Evolutionary conservation across 2,113 vertebrate species (phyloP), one percentile per base, ranked within the genome.

Genomic region (Pongo pygmaeus): DNA sequence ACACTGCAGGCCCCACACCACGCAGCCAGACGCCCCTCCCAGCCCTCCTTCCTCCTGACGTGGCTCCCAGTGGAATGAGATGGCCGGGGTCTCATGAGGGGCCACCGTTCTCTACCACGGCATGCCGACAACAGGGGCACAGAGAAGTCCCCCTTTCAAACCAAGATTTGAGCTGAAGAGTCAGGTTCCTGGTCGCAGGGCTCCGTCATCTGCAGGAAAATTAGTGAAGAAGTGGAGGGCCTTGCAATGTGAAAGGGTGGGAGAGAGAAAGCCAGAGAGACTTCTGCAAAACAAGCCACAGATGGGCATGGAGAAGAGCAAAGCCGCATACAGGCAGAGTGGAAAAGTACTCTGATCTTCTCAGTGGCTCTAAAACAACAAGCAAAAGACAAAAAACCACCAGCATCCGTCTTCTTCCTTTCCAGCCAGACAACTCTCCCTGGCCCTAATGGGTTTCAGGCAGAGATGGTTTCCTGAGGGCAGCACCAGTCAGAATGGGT

Each of bases 81-180:
- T 27, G 59, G 22, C 59, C 8, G 8, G 10, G 25, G 25, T 46
- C 88, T 90, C 88, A 14, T 0, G 3, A 59, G 17, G 59, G 43
- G 38, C 8, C 18, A 13, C 50, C 35, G 3, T 20, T 38, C 10
- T n/a, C 35, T 12, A 40, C 14, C 20, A 23, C 9, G 4, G 46
- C 79, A 20, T 46, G 32, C 17, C 17, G 27, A 25, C 43, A 70
- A 20, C 27, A 1, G 11, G 13, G 25, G 13, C n/a, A 55, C 80
- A 40, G 27, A 81, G n/a, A 16, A 2, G 38, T 14, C 84, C 48
- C n/a, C 84, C 84, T 35, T 6, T 25, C 12, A 8, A 32, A 46
- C 35, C 22, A 8, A 25, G 61, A n/a, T 10, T 7, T 10, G 10
- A 20, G 14, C 20, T 22, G 0, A 2, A 30, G 11, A 55, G 17